A percentile compares a stretch with the other conserved stretches of the same genome.
Evolutionary conservation across 2,797 vertebrate species (phyloP).

Genomic region (Hydrocynus forskahlii): DNA sequence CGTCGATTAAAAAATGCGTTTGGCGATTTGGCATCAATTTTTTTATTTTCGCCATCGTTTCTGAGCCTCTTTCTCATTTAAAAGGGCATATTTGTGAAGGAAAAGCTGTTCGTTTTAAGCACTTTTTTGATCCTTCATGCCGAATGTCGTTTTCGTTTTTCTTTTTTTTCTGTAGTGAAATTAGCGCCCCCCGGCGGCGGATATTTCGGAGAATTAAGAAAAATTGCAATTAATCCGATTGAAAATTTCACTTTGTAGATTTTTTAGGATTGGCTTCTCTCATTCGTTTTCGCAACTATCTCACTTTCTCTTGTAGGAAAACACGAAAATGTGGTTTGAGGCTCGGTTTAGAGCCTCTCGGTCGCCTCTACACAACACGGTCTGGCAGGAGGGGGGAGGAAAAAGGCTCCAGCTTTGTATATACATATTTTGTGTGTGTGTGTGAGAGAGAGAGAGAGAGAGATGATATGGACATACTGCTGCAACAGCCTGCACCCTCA

Average conservation of each 20-base stretch:
- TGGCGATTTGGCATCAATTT: too few species aligned
- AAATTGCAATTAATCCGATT: slow-evolving; percentile 63
- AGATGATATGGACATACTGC: background rate
- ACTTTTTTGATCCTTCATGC: too few species aligned
- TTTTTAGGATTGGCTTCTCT: slow-evolving; percentile 25
- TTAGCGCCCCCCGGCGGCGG: slow-evolving; percentile 81
- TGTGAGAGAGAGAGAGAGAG: too few species aligned
- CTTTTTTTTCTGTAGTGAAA: slow-evolving; percentile 41
- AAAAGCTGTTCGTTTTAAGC: too few species aligned
- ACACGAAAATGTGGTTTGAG: too few species aligned
- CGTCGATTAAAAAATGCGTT: too few species aligned
- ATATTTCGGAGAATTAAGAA: slow-evolving; percentile 70
- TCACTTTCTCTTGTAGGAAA: too few species aligned
- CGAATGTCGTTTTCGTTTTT: too few species aligned
- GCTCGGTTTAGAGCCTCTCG: background rate
- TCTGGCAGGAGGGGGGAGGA: background rate
- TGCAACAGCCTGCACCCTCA: background rate
- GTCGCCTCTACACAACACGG: too few species aligned
- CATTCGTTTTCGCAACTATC: background rate
- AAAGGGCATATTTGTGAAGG: too few species aligned
- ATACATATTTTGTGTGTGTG: background rate
- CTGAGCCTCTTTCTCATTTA: too few species aligned
- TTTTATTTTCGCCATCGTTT: too few species aligned
- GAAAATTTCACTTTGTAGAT: slow-evolving; percentile 41
- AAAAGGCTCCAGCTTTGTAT: background rate